Evolutionary conservation across 2,888 invertebrate genomes (phyloP), one percentile per base, ranked within the genome.

Genomic region (Tyria jacobaeae): DNA sequence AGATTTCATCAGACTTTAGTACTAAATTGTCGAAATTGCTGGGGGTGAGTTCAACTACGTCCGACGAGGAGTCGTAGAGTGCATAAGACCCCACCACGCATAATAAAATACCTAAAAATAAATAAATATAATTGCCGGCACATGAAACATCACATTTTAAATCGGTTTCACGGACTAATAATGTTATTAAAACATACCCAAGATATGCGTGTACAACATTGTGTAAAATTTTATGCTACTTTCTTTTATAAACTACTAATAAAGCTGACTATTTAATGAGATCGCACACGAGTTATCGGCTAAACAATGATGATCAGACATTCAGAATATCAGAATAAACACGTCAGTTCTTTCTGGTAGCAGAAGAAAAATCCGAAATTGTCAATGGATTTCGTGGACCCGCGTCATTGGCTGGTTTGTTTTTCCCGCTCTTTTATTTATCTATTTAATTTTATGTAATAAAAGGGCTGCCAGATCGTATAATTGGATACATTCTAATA

Each of bases 1-100:
- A 99, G 27, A 99, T 93, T 75, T 96, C 96, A 87, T 99, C 97
- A 71, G 97, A 96, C 72, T 97, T 95, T 52, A 96, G 89, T 5
- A 99, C 99, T 76, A 96, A 92, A 73, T 94, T 95, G 78, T 99
- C 96, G 86, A 99, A 99, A 94, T 98, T 99, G 54, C 94, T 94
- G 0, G 97, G 95, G n/a, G 96, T 98, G 66, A 99, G 92, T 62
- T 98, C 97, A 14, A 99, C 94, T 21, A 99, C 98, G 84, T 96
- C 96, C 35, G 97, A 96, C 25, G 94, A 94, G 1, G 96, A 93
- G 14, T 96, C 95, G 81, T 97, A 97, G 53, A 97, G 89, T 47
- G 88, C 93, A 58, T 83, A 85, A 7, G 92, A 82, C 61, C 91
- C 88, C 59, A 82, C 82, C 56, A 85, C 82, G 67, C 84, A 83